Evolutionary conservation across 2,113 vertebrate genomes (phyloP).

Genomic region (Naja naja): DNA sequence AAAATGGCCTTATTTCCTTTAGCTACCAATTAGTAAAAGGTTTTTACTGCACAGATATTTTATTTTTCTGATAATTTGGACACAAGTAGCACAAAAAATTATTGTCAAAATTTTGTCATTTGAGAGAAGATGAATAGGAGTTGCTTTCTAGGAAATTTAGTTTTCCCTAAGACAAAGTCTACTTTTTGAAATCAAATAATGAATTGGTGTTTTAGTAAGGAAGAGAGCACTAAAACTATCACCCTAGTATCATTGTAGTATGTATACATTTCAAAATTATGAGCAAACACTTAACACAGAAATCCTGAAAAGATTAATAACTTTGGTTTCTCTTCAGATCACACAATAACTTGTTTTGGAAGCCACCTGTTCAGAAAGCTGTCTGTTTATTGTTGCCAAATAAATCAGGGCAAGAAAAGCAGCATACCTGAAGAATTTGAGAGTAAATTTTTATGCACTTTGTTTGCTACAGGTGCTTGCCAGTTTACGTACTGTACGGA

Average conservation of each 20-base stretch:
- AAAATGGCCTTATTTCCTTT: not conserved
- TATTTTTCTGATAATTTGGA: slow-evolving; percentile 32
- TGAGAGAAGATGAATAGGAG: slow-evolving; percentile 22
- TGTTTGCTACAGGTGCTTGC: slow-evolving; percentile 85
- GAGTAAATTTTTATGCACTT: slow-evolving; percentile 24
- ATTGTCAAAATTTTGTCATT: slow-evolving; percentile 28
- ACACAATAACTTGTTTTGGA: slow-evolving; percentile 4
- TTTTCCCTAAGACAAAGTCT: slow-evolving; percentile 22
- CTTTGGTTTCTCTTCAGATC: not conserved
- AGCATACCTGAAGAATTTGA: slow-evolving; percentile 23
- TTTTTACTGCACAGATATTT: slow-evolving; percentile 19
- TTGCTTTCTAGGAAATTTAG: slow-evolving; percentile 26
- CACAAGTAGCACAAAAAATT: slow-evolving; percentile 14
- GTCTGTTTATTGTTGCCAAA: slow-evolving; percentile 27
- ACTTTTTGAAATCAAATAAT: slow-evolving; percentile 36
- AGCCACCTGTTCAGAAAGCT: not conserved
- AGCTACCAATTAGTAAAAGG: not conserved
- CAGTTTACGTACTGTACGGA: slow-evolving; percentile 95
- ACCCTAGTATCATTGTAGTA: not conserved
- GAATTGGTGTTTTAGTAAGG: slow-evolving; percentile 26
- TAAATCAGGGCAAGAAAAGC: not conserved
- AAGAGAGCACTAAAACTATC: slow-evolving; percentile 8
- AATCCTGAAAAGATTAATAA: slow-evolving; percentile 9
- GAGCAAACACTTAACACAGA: slow-evolving; percentile 9
- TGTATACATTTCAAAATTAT: slow-evolving; percentile 25